A percentile compares a stretch with the other conserved stretches of the same genome.
Conservation (phyloP, 2,888 invertebrate species). For the Quadroppia sp. region DNA sequence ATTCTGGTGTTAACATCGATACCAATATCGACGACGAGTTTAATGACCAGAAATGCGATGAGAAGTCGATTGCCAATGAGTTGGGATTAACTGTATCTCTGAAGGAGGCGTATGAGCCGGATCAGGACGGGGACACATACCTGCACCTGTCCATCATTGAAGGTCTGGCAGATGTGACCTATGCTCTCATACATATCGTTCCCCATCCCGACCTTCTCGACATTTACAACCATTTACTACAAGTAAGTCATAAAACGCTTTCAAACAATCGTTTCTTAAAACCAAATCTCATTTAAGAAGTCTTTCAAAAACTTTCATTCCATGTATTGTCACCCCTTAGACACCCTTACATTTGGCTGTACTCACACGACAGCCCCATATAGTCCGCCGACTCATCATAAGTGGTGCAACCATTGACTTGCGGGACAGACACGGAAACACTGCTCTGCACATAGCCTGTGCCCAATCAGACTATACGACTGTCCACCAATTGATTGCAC, state of each 20-base stretch:
- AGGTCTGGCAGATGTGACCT: slow-evolving; percentile 67
- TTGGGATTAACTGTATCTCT: not conserved
- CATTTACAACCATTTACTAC: slow-evolving; percentile 71
- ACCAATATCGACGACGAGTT: slow-evolving; percentile 6
- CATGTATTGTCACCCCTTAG: slow-evolving; percentile 50
- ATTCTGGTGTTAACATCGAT: slow-evolving; percentile 36
- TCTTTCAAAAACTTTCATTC: slow-evolving; percentile 33
- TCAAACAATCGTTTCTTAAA: too few species aligned
- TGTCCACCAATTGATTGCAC: slow-evolving; percentile 66
- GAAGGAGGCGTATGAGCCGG: slow-evolving; percentile 8
- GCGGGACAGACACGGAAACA: slow-evolving; percentile 73
- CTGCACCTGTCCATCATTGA: slow-evolving; percentile 79
- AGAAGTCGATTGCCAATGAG: not conserved
- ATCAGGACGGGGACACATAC: slow-evolving; percentile 59
- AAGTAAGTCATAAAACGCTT: slow-evolving; percentile 53
- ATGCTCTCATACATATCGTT: slow-evolving; percentile 69
- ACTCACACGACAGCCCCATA: slow-evolving; percentile 66
- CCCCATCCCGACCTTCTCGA: slow-evolving; percentile 73
- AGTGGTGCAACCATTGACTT: slow-evolving; percentile 67
- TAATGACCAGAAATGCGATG: not conserved
- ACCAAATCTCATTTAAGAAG: slow-evolving; percentile 1
- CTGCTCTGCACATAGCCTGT: slow-evolving; percentile 79
- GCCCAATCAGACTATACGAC: slow-evolving; percentile 65
- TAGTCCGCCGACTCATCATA: slow-evolving; percentile 70
- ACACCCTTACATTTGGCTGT: slow-evolving; percentile 84